Evolutionary conservation across 1,140 invertebrate genomes (phyloP).

Genomic region (Teleopsis dalmanni): DNA sequence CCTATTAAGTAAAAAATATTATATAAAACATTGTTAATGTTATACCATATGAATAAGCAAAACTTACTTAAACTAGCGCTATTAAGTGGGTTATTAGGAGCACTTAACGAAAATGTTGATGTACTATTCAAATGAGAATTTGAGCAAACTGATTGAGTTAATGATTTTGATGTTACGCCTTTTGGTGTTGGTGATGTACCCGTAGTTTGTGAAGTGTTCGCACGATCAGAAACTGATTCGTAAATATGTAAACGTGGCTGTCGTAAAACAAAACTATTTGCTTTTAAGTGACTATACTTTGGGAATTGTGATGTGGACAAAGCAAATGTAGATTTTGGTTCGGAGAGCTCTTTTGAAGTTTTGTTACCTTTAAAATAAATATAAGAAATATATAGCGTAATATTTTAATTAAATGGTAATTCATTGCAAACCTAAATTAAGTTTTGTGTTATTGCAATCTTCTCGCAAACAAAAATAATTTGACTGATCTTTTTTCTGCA

Average conservation of each 20-base stretch:
- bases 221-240: constrained; percentile 17
- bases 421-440: background rate
- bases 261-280: constrained; percentile 31
- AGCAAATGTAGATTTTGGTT: constrained; percentile 2
- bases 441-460: background rate
- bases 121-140: constrained; percentile 7
- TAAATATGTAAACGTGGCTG: constrained; percentile 37
- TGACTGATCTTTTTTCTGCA: constrained; percentile 16
- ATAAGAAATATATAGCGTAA: background rate
- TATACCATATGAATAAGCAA: background rate
- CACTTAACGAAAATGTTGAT: no score
- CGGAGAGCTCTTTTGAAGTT: background rate
- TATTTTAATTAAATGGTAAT: no score
- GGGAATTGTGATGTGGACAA: constrained; percentile 15
- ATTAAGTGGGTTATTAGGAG: no score
- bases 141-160: background rate
- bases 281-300: constrained; percentile 23
- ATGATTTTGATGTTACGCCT: background rate
- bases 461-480: constrained; percentile 28
- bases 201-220: constrained; percentile 19
- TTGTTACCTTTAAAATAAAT: constrained; percentile 8
- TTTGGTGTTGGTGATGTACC: constrained; percentile 8
- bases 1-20: background rate
- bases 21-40: background rate
- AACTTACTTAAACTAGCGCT: background rate